Base-by-base conservation (phyloP, 2,797 vertebrate genomes). In the Oreortyx pictus region DNA sequence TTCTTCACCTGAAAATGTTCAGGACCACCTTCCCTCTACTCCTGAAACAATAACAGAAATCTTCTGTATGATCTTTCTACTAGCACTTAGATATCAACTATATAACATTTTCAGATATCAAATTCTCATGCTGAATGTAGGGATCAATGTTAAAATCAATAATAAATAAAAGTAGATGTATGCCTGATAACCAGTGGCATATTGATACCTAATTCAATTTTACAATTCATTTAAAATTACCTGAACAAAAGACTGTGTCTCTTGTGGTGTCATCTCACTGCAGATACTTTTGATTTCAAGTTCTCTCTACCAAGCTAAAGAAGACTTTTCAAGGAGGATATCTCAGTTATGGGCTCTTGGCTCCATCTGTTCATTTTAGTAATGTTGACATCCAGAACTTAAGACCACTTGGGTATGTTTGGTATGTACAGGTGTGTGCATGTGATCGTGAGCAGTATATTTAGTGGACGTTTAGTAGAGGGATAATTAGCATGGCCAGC, bases 281-380 rank as follows among this genome's bases (percentile, higher is more conserved):
- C 25, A 70, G 29, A 12, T 4, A 3, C 14, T 59, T 91, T 86
- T 73, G 39, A 52, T 76, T 59, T 86, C 43, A 76, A 14, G 17
- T 60, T 84, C 25, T 78, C 22, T 52, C 29, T 84, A 6, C 3
- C 41, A 89, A 64, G 19, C 0, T 52, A 73, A 64, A 44, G 11
- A 19, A 85, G n/a, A 70, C 16, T 31, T 87, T 92, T 65, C 44
- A 12, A 27, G 47, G 24, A 4, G 3, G 14, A 4, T 56, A 37
- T 56, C 27, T 80, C 33, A 80, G 52, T 35, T 52, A 16, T 8
- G 16, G 22, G 15, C 16, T 86, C 2, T 1, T 37, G 19, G 11
- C 2, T 87, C 31, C n/a, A 37, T 35, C n/a, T 52, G 3, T 33
- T 77, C 0, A 0, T 8, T 11, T 7, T 15, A 11, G 44, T 71